Evolutionary conservation across 2,797 vertebrate species (phyloP).

Genomic region (Garrulus glandarius): DNA sequence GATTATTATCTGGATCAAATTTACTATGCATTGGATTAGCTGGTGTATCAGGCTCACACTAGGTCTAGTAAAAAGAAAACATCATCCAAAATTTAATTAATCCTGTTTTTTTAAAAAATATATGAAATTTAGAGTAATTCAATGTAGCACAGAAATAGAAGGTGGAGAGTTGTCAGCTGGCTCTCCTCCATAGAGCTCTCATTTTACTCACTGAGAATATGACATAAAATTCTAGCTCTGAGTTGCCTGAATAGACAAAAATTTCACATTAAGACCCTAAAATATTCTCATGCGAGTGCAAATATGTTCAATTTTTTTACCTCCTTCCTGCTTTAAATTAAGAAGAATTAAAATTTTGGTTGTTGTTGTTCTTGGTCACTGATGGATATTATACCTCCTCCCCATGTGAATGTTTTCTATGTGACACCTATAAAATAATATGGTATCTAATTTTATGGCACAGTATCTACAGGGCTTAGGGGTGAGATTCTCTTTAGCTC

Average conservation of each 20-base stretch:
- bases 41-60: background rate
- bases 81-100: background rate
- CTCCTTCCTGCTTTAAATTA: background rate
- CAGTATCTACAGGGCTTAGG: background rate
- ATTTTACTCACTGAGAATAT: background rate
- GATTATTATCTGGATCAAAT: background rate
- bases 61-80: background rate
- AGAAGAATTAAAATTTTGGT: accelerated
- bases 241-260: background rate
- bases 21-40: background rate
- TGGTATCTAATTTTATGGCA: background rate
- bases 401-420: background rate
- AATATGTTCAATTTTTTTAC: background rate
- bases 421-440: background rate
- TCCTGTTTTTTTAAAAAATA: background rate
- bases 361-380: background rate
- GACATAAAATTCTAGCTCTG: background rate
- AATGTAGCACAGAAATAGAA: background rate
- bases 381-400: background rate
- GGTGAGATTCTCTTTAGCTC: background rate
- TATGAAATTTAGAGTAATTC: background rate
- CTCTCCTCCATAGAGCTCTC: background rate
- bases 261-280: background rate
- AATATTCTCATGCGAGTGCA: background rate
- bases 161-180: background rate